These are phyloP conservation scores for Drosophila ananassae DNA, from an alignment of 1,140 invertebrate genomes.

Conservation along the genomic window DNA sequence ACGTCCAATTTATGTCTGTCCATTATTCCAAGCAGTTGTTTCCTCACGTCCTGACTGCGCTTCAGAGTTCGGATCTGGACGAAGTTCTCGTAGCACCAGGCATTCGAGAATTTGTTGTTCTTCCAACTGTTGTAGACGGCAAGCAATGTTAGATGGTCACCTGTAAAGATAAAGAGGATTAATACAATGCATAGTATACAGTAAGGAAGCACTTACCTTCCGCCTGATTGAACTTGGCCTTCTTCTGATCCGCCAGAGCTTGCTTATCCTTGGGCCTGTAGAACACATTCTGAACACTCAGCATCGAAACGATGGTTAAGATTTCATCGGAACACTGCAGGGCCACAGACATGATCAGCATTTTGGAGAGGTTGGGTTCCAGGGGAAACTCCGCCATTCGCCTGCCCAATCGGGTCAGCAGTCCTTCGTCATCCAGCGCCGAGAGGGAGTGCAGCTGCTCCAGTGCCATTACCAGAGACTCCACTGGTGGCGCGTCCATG, in stretches of 20 bases:
- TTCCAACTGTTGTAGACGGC: constrained; percentile 99
- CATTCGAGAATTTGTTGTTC: constrained; percentile 99
- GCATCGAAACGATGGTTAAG: constrained; percentile 99
- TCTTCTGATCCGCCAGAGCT: constrained; percentile 98
- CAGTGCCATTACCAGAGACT: constrained; percentile 98
- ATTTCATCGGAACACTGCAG: constrained; percentile 99
- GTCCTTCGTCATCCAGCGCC: constrained; percentile 98
- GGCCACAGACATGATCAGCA: constrained; percentile 99
- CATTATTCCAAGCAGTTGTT: constrained; percentile 99
- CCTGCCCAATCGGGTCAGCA: constrained; percentile 96
- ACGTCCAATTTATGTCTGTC: constrained; percentile 99
- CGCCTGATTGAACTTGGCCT: constrained; percentile 99
- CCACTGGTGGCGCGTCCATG: constrained; percentile 99
- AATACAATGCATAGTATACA: not conserved
- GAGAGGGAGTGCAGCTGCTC: constrained; percentile 98
- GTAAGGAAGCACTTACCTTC: constrained; percentile 87
- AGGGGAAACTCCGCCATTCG: constrained; percentile 99
- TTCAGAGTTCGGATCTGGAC: constrained; percentile 99
- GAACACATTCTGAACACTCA: constrained; percentile 99
- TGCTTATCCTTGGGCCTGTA: constrained; percentile 99
- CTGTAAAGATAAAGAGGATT: constrained; percentile 16
- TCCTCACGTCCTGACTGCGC: constrained; percentile 98
- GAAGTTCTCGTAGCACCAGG: constrained; percentile 99
- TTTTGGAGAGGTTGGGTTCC: constrained; percentile 99
- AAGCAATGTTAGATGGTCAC: constrained; percentile 98